A percentile compares a stretch with the other conserved stretches of the same genome.
phyloP scores from a whole-genome alignment of 2,888 invertebrate species.

The Aporophyla nigra region DNA sequence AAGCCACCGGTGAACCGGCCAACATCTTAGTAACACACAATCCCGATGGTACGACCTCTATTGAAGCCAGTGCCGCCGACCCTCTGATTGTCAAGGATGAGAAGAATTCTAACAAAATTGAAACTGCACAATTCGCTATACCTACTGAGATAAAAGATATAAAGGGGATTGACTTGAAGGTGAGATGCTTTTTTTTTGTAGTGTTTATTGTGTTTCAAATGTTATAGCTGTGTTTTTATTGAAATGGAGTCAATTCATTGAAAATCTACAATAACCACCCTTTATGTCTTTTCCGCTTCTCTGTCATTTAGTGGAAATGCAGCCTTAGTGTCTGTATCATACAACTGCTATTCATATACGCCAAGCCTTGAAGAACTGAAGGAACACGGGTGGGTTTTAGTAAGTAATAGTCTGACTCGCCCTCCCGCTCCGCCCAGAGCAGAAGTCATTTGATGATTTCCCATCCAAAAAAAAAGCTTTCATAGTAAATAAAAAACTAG shows the following conservation, averaged over 20 bases:
- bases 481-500: background rate
- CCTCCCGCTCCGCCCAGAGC: too few species aligned
- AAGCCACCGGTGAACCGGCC: constrained; percentile 88
- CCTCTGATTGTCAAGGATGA: constrained; percentile 91
- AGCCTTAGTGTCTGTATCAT: background rate
- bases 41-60: constrained; percentile 89
- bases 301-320: background rate
- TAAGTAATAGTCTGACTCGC: too few species aligned
- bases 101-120: constrained; percentile 84
- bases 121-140: constrained; percentile 87
- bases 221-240: background rate
- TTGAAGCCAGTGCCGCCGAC: constrained; percentile 86
- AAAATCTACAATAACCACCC: too few species aligned
- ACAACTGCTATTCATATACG: too few species aligned
- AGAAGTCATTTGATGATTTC: too few species aligned
- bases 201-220: background rate
- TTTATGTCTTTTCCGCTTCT: too few species aligned
- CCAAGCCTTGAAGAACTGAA: too few species aligned
- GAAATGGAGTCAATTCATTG: background rate
- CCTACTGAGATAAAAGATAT: constrained; percentile 89
- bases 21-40: constrained; percentile 89
- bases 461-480: too few species aligned
- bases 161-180: constrained; percentile 88
- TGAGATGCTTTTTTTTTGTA: constrained; percentile 52
- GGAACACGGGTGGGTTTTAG: too few species aligned